Evolutionary conservation across 2,888 invertebrate species (phyloP), one percentile per base, ranked within the genome.

Genomic region (Standfussiana lucernea): DNA sequence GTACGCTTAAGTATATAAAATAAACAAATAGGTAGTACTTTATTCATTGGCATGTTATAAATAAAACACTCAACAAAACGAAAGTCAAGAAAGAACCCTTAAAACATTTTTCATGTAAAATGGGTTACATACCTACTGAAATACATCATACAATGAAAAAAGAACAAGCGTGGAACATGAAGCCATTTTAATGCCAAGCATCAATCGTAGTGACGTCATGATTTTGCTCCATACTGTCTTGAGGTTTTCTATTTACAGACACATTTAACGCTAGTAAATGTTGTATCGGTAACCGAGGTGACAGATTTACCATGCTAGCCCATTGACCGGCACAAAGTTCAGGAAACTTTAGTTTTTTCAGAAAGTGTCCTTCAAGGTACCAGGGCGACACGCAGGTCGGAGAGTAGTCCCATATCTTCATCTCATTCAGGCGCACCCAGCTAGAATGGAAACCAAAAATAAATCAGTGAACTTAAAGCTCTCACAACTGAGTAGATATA

Each of bases 311-410:
- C 98, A 98, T 98, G 86, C 98, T 98, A 37, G 98, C 98, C 98
- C 98, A 98, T 87, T 98, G 98, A 0, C 98, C 98, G 8, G 98
- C 97, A 90, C 98, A 98, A 1, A 98, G 97, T 83, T 98, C 98
- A 42, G 98, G 97, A 87, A 98, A 98, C 77, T 97, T 97, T 89
- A 98, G 96, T 77, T 97, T 97, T 86, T 97, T 97, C 59, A 98
- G 93, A 56, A 97, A 97, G 86, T 97, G 97, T 0, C 98, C 98
- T 66, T 98, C 98, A 13, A 98, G 94, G 85, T 97, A 97, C 88
- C 98, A 98, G 0, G 98, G 98, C 0, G 98, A 98, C 59, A 98
- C 97, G 90, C 98, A 98, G 0, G 97, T 97, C 0, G 98, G 98
- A 11, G 97, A 97, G 66, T 97, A 97, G 90, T 98, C 98, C 98